phyloP scores from a whole-genome alignment of 2,113 vertebrate species.

The Diphyllodes magnificus region DNA sequence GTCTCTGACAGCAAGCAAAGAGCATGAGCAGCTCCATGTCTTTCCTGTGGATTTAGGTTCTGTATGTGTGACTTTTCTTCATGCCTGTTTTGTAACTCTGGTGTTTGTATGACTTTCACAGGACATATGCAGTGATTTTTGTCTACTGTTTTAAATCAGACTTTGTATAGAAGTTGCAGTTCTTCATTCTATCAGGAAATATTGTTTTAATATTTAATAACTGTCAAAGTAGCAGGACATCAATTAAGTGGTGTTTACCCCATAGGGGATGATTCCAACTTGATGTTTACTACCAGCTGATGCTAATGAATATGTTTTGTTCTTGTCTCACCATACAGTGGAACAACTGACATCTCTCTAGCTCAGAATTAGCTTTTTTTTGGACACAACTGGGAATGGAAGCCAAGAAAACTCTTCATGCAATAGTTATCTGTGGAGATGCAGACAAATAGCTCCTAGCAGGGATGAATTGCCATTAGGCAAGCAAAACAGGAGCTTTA shows the following conservation, averaged over 20 bases:
- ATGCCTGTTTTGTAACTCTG: background rate
- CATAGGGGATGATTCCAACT: background rate
- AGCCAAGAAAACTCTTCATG: background rate
- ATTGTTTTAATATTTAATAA: background rate
- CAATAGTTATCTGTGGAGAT: background rate
- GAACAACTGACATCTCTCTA: background rate
- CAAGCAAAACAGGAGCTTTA: background rate
- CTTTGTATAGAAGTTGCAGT: background rate
- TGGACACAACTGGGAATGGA: background rate
- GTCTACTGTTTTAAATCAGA: background rate
- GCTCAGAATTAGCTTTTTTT: background rate
- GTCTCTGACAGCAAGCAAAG: background rate
- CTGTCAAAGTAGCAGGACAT: background rate
- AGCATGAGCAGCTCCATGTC: background rate
- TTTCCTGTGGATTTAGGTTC: background rate
- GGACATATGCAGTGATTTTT: background rate
- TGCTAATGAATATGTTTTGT: background rate
- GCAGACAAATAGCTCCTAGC: background rate
- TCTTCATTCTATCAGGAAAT: background rate
- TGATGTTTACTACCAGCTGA: background rate
- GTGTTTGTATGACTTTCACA: rapidly evolving
- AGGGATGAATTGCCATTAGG: background rate
- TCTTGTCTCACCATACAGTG: background rate
- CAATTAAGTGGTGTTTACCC: background rate
- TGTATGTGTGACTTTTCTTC: rapidly evolving